These are phyloP conservation scores for Argyresthia goedartella DNA, from an alignment of 2,888 invertebrate species.

Conservation along the genomic window DNA sequence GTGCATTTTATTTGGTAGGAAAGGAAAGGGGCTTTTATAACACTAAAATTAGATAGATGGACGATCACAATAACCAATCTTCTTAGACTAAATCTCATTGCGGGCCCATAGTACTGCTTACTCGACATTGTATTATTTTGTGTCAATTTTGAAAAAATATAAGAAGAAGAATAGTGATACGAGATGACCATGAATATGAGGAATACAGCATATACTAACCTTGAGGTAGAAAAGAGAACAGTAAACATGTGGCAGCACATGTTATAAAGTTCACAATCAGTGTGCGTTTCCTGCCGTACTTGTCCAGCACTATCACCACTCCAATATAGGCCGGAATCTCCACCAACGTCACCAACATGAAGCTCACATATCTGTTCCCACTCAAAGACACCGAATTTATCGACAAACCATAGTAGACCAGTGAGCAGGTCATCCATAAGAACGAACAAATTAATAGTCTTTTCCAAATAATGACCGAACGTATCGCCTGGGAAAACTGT, in stretches of 20 bases:
- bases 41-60: no score
- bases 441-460: conserved; percentile 77
- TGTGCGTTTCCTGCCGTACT: conserved; percentile 75
- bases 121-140: no score
- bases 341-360: conserved; percentile 73
- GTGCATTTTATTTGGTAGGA: no score
- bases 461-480: conserved; percentile 68
- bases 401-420: conserved; percentile 85
- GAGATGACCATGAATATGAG: no score
- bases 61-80: no score
- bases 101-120: no score
- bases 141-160: neutral
- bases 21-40: no score
- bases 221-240: conserved; percentile 73
- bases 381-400: conserved; percentile 81
- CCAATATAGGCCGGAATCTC: conserved; percentile 82
- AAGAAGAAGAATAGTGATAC: neutral
- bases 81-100: no score
- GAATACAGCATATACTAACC: conserved; percentile 30
- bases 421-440: conserved; percentile 83
- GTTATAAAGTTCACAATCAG: conserved; percentile 72
- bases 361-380: conserved; percentile 82
- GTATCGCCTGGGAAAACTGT: conserved; percentile 60
- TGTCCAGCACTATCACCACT: conserved; percentile 75
- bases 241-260: conserved; percentile 72